phyloP scores from a whole-genome alignment of 2,113 vertebrate genomes.

The Rhabdornis inornatus region DNA sequence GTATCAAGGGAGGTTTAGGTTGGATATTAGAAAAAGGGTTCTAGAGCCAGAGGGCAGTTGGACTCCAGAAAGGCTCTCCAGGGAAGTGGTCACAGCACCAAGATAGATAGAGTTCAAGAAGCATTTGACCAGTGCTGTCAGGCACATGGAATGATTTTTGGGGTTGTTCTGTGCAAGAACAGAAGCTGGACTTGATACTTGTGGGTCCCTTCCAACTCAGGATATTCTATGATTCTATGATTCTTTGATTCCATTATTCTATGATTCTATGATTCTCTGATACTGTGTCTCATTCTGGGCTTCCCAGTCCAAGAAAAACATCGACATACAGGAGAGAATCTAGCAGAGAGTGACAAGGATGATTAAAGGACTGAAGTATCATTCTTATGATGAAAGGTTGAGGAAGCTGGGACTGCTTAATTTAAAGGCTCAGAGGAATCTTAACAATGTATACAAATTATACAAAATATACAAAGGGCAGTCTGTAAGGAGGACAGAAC shows the following conservation, averaged over 20 bases:
- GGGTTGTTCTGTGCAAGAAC: background rate
- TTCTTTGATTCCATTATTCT: too few relatives aligned
- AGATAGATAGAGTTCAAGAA: background rate
- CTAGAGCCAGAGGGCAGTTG: rapidly evolving
- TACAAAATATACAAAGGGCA: background rate
- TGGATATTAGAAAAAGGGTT: background rate
- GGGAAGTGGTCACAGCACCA: background rate
- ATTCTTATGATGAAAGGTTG: background rate
- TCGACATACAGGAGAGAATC: background rate
- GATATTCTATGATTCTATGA: background rate
- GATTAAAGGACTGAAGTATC: background rate
- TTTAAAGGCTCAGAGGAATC: background rate
- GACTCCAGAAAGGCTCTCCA: background rate
- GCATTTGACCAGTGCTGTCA: background rate
- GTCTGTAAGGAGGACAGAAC: background rate
- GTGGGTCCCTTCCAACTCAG: background rate
- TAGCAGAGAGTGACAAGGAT: background rate
- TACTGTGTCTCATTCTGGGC: background rate
- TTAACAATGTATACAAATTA: background rate
- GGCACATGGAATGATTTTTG: background rate
- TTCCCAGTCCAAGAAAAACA: too few relatives aligned
- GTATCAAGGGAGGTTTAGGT: background rate
- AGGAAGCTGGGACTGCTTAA: background rate
- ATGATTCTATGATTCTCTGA: background rate
- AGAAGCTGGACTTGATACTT: background rate